Base-by-base conservation (phyloP, 2,888 invertebrate species). In the Tachina lurida region DNA sequence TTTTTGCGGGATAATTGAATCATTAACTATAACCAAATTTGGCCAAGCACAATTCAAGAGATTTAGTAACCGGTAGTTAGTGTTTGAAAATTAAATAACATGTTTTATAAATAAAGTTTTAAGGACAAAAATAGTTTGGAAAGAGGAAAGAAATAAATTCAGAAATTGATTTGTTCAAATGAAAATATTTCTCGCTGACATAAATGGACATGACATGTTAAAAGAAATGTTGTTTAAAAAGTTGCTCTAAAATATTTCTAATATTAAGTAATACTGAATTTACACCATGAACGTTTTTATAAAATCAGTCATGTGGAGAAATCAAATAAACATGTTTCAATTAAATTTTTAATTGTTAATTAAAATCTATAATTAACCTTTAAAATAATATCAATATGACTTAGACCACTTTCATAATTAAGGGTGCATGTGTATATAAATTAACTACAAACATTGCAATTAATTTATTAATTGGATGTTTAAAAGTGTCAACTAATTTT, bases 1-100 rank as follows among this genome's bases (percentile, higher is more conserved):
- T 88, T 87, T 87, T 88, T 88, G 88, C 87, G 89, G 89, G 88
- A 90, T 91, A 90, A 91, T 91, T 90, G 90, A 90, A 91, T 91
- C 91, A 91, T 91, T 91, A 91, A 90, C 89, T 90, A 88, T 89
- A 86, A 88, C 90, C 91, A 91, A 91, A 91, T 91, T 90, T 90
- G 91, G 91, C 79, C 77, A 73, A 63, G 10, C n/a, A 68, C 63
- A 22, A 19, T 45, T 52, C 39, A 47, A 54, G 19, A 62, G 41
- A 76, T 82, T 76, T 70, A 76, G 82, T 70, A 76, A 76, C 62
- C 67, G 47, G 47, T 41, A 76, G 67, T 67, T 56, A 49, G 15
- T 19, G 67, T 19, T 47, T 17, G n/a, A 19, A 71, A 58, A 76
- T n/a, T 19, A 47, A 58, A 39, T 12, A 17, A 49, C 56, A 54